These are phyloP conservation scores for Alligator mississippiensis DNA, from an alignment of 2,113 vertebrate species.

Conservation along the genomic window DNA sequence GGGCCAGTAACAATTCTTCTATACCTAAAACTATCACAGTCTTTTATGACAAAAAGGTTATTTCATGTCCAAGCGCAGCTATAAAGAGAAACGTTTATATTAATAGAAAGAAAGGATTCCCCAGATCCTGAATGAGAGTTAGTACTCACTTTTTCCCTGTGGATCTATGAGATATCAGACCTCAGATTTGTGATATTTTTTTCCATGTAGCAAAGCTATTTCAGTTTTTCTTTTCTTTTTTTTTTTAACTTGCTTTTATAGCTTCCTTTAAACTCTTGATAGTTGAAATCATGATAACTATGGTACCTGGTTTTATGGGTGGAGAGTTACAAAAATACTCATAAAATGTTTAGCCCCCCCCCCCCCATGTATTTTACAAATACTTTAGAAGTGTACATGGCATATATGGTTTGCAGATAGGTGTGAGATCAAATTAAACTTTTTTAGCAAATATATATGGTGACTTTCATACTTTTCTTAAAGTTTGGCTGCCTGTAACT, in stretches of 20 bases:
- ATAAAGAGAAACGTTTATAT: background rate
- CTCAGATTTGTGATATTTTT: background rate
- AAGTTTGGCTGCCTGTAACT: background rate
- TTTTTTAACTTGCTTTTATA: background rate
- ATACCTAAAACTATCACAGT: background rate
- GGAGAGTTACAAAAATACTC: background rate
- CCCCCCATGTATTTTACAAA: background rate
- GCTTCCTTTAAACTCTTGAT: background rate
- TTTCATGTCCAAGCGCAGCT: background rate
- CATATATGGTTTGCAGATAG: background rate
- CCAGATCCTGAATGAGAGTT: background rate
- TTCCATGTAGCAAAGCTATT: background rate
- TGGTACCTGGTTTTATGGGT: background rate
- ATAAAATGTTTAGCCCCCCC: background rate
- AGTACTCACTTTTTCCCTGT: background rate
- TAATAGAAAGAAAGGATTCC: background rate
- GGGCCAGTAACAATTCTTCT: background rate
- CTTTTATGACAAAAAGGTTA: background rate
- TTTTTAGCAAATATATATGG: background rate
- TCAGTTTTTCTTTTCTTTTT: background rate
- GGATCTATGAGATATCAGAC: background rate
- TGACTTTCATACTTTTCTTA: background rate
- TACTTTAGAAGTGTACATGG: background rate
- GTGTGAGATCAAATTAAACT: background rate
- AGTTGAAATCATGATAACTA: background rate